Base-by-base conservation (phyloP, 1,140 invertebrate genomes). In the Rhyzopertha dominica region DNA sequence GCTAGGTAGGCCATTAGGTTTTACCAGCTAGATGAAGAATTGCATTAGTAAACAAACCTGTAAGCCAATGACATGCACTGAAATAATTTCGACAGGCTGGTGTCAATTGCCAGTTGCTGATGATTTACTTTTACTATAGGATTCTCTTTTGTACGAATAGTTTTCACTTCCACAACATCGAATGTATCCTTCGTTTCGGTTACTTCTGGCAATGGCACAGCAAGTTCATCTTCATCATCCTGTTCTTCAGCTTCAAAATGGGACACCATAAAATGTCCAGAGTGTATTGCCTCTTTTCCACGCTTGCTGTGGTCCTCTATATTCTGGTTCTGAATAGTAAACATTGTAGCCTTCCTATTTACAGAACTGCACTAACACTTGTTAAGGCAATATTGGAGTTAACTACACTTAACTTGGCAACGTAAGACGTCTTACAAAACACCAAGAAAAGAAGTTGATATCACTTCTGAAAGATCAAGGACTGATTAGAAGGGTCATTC, bases 261-360 rank as follows among this genome's bases (percentile, higher is more conserved):
- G 31, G 91, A 96, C 26, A 97, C 85, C 95, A 98, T 98, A 70
- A 97, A 98, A 68, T 98, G 94, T 14, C 95, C 95, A 57, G 92
- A 96, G 68, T 98, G 94, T 58, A 97, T 97, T 1, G 84, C 80
- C 67, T 94, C 90, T 47, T 53, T 58, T 38, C 54, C 58, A 20
- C 38, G 47, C 38, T 51, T 50, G 25, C 50, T 30, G 30, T 47
- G 18, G 47, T 14, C 35, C 8, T 28, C 35, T n/a, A 17, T 41
- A 47, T 34, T 54, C 43, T 23, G 45, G 49, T 32, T 57, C 45
- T 35, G 52, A 48, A 40, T 49, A 24, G 29, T 26, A 41, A 40
- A 43, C 41, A 49, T 47, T 47, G 30, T 43, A n/a, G 30, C 10
- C 40, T 34, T 31, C 39, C 44, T 16, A 43, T 34, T 38, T 50